phyloP scores from a whole-genome alignment of 2,113 vertebrate species.

The Manacus vitellinus region DNA sequence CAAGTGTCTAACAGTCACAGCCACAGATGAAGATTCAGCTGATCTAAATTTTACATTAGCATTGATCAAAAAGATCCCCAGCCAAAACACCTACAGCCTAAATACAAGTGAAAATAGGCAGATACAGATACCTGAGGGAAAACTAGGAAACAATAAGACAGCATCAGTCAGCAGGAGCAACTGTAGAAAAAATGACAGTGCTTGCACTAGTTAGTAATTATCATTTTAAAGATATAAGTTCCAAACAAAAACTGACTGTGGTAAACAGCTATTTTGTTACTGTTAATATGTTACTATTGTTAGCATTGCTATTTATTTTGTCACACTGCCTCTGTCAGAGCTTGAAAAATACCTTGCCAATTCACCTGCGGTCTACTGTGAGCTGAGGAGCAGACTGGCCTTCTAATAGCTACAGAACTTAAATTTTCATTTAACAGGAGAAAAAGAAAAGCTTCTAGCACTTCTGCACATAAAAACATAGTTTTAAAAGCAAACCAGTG shows the following conservation, averaged over 20 bases:
- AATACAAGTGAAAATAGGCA: not conserved
- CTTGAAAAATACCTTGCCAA: not conserved
- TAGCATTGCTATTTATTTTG: not conserved
- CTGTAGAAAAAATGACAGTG: not conserved
- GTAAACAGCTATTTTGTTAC: not conserved
- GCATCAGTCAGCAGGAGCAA: not conserved
- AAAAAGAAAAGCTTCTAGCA: not conserved
- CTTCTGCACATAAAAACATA: not conserved
- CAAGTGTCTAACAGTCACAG: not conserved
- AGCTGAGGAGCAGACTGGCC: not conserved
- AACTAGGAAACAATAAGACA: not conserved
- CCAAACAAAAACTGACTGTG: not conserved
- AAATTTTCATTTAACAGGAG: not conserved
- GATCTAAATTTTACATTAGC: not conserved
- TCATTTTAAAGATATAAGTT: not conserved
- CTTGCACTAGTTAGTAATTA: not conserved
- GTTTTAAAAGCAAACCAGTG: not conserved
- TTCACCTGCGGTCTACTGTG: not conserved
- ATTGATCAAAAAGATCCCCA: not conserved
- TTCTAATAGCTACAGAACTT: not conserved
- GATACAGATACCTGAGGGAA: not conserved
- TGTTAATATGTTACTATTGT: not conserved
- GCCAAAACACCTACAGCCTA: not conserved
- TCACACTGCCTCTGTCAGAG: not conserved
- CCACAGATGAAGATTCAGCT: not conserved